A percentile compares a stretch with the other conserved stretches of the same genome.
Conservation (phyloP, 1,140 invertebrate species). For the Diorhabda sublineata region DNA sequence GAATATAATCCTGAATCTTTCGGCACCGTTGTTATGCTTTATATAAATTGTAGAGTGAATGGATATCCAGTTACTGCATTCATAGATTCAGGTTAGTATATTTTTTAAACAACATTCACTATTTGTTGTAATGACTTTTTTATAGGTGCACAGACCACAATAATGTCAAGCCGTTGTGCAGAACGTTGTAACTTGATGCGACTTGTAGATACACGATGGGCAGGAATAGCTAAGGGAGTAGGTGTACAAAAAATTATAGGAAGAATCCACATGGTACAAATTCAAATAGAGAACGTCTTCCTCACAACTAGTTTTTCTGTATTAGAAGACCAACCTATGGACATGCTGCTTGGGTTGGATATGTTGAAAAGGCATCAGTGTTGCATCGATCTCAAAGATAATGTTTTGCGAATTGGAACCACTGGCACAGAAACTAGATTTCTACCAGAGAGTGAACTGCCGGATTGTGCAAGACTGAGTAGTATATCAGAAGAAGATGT, state of each 20-base stretch:
- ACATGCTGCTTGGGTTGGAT: constrained; percentile 95
- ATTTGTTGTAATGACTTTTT: constrained; percentile 4
- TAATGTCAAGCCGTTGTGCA: constrained; percentile 89
- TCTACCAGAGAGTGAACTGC: constrained; percentile 81
- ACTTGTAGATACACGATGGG: constrained; percentile 90
- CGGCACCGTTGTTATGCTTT: constrained; percentile 95
- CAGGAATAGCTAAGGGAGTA: constrained; percentile 94
- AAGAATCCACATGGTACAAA: constrained; percentile 93
- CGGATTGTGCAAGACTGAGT: constrained; percentile 50
- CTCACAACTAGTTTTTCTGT: constrained; percentile 96
- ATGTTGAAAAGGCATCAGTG: constrained; percentile 98
- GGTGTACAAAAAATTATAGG: constrained; percentile 94
- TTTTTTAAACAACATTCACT: neutral
- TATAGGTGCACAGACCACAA: constrained; percentile 85
- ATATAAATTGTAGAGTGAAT: constrained; percentile 94
- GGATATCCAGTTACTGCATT: constrained; percentile 95
- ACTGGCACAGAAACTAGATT: constrained; percentile 91
- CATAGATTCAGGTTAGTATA: constrained; percentile 80
- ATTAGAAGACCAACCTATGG: constrained; percentile 96
- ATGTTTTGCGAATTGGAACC: constrained; percentile 89
- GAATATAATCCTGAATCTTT: constrained; percentile 98
- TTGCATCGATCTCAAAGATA: constrained; percentile 87
- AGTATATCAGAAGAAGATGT: constrained; percentile 41
- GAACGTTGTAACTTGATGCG: constrained; percentile 95
- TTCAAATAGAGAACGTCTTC: constrained; percentile 91